Evolutionary conservation across 2,797 vertebrate genomes (phyloP).

Genomic region (Moxostoma hubbsi): DNA sequence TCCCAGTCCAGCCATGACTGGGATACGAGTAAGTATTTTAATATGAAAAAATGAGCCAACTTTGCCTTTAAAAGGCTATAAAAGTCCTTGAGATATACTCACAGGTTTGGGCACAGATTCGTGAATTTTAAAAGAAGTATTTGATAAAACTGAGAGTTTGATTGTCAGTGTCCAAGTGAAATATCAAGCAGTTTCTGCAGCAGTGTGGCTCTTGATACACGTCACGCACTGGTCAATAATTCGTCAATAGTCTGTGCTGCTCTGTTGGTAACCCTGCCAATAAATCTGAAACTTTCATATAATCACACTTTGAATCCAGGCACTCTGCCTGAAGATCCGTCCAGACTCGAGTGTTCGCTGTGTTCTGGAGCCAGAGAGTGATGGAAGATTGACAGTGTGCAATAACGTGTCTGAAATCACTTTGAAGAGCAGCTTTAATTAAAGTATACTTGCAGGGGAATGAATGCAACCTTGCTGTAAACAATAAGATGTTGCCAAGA

Average conservation of each 20-base stretch:
- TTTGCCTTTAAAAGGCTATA: background rate
- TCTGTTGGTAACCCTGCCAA: slow-evolving; percentile 38
- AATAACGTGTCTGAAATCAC: slow-evolving; percentile 45
- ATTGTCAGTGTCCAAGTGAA: too few species aligned
- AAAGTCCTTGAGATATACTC: background rate
- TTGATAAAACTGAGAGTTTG: background rate
- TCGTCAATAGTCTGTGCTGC: background rate
- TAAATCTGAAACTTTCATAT: slow-evolving; percentile 57
- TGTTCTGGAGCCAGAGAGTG: slow-evolving; percentile 44
- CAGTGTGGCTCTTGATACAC: background rate
- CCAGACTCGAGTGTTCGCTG: slow-evolving; percentile 29
- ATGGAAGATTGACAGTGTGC: slow-evolving; percentile 39
- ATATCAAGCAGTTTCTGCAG: too few species aligned
- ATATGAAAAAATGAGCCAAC: too few species aligned
- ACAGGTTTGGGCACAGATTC: background rate
- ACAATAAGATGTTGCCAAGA: slow-evolving; percentile 32
- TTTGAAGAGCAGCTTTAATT: slow-evolving; percentile 45
- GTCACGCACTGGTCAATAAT: slow-evolving; percentile 61
- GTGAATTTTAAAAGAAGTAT: background rate
- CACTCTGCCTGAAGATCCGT: background rate
- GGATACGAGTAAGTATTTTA: too few species aligned
- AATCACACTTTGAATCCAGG: slow-evolving; percentile 53
- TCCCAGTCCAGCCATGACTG: too few species aligned
- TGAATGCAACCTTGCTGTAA: slow-evolving; percentile 49
- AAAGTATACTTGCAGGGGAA: slow-evolving; percentile 54